Base-by-base conservation (phyloP, 2,888 invertebrate species). In the Drosophila yooni region DNA sequence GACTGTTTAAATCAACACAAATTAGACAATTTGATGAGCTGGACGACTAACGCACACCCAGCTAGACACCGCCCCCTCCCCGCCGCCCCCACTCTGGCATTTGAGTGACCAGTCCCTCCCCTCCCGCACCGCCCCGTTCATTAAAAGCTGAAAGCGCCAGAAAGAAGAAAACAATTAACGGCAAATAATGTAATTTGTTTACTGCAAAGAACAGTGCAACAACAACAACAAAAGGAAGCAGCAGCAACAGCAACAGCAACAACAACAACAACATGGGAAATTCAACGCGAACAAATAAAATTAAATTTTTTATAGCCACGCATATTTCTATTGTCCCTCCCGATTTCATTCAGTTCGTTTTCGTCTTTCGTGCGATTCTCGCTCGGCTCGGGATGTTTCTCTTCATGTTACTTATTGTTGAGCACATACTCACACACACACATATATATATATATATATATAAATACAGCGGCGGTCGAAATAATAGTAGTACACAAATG, bases 161-260 rank as follows among this genome's bases (percentile, higher is more conserved):
- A 53, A 33, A 36, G 64, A 69, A 56, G 54, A 72, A 86, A 82
- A 83, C 84, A 82, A 83, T 82, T 87, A 82, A 74, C 72, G 61
- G 68, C 78, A 81, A 82, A 81, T 81, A 83, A 86, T 81, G 69
- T 86, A 83, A 82, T 86, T 86, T 86, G 83, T 74, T 83, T 86
- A 83, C 81, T 66, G 83, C 77, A 51, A 21, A 54, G 18, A 69
- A 31, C 36, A 43, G 38, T 38, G 29, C 21, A 54, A 34, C 38
- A 51, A 59, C 3, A 7, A 31, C 3, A n/a, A 13, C n/a, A 11
- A 33, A 50, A 51, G 18, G 38, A 3, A 36, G n/a, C 10, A 33
- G 52, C 18, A 29, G 2, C 8, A 18, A 18, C 43, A 36, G 0
- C 38, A 50, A 54, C 2, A n/a, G n/a, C n/a, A 4, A 33, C 5